A percentile compares a stretch with the other conserved stretches of the same genome.
Conservation (phyloP, 2,113 vertebrate species). For the Podilymbus podiceps region DNA sequence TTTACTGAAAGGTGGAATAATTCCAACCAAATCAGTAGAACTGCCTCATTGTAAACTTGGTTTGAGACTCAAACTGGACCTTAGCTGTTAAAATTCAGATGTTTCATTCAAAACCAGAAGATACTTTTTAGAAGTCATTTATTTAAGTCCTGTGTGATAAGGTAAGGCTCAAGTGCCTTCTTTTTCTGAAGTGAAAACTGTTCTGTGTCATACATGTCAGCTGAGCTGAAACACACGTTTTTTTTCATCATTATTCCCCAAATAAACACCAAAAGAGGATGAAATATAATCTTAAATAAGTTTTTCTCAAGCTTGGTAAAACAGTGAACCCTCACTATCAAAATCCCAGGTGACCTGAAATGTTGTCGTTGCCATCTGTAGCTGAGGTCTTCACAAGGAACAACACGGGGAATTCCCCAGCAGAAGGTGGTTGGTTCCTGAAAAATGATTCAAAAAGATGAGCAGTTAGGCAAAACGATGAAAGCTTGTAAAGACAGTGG, state of each 20-base stretch:
- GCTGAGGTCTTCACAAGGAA: not conserved
- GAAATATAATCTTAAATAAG: slow-evolving; percentile 15
- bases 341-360: slow-evolving; percentile 1
- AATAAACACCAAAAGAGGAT: slow-evolving; percentile 14
- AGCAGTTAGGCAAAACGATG: not conserved
- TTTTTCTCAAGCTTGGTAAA: not conserved
- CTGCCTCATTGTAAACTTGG: not conserved
- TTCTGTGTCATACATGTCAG: not conserved
- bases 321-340: not conserved
- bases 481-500: not conserved
- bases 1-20: not conserved
- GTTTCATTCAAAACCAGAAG: not conserved
- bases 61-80: not conserved
- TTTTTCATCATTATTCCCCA: not conserved
- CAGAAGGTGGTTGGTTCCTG: not conserved
- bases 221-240: not conserved
- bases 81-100: not conserved
- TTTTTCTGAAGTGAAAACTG: not conserved
- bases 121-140: not conserved
- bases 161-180: not conserved
- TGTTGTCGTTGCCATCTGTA: slow-evolving; percentile 1
- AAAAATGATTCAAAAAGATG: not conserved
- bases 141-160: not conserved
- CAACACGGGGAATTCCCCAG: not conserved
- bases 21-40: not conserved